Percentiles rank a stretch among this genome's conserved stretches.
Conservation (phyloP, 2,113 vertebrate species). For the Sinocyclocheilus grahami region DNA sequence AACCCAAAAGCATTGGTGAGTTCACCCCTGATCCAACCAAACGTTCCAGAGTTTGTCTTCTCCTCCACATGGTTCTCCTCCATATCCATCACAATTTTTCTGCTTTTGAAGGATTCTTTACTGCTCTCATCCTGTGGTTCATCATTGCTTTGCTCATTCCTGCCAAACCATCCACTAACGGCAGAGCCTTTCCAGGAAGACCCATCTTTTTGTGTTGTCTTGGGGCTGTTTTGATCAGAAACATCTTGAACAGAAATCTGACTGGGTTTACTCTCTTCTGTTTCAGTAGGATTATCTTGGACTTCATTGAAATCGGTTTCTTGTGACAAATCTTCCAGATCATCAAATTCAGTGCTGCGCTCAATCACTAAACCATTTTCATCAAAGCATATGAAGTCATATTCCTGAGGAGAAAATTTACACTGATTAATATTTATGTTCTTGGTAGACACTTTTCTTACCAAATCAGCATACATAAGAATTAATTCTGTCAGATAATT, state of each 20-base stretch:
- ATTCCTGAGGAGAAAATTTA: slow-evolving; percentile 74
- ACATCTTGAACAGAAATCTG: slow-evolving; percentile 27
- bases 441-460: background rate
- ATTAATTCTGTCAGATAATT: background rate
- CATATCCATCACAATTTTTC: slow-evolving; percentile 74
- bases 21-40: slow-evolving; percentile 79
- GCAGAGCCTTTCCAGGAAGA: slow-evolving; percentile 74
- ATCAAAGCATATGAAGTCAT: slow-evolving; percentile 91
- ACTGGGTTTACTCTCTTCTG: slow-evolving; percentile 34
- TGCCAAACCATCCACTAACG: slow-evolving; percentile 79
- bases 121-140: slow-evolving; percentile 56
- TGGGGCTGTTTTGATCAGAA: slow-evolving; percentile 33
- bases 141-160: slow-evolving; percentile 59
- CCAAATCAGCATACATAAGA: background rate
- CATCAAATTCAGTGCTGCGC: slow-evolving; percentile 66
- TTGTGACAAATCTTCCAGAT: slow-evolving; percentile 47
- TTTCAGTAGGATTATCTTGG: slow-evolving; percentile 33
- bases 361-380: slow-evolving; percentile 78
- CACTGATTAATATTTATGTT: background rate
- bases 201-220: slow-evolving; percentile 64
- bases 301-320: slow-evolving; percentile 39
- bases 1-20: slow-evolving; percentile 79
- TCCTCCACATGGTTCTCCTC: slow-evolving; percentile 65
- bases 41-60: slow-evolving; percentile 53
- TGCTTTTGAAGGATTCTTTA: slow-evolving; percentile 73